Evolutionary conservation across 1,140 invertebrate genomes (phyloP).

Genomic region (Caenorhabditis tropicalis): DNA sequence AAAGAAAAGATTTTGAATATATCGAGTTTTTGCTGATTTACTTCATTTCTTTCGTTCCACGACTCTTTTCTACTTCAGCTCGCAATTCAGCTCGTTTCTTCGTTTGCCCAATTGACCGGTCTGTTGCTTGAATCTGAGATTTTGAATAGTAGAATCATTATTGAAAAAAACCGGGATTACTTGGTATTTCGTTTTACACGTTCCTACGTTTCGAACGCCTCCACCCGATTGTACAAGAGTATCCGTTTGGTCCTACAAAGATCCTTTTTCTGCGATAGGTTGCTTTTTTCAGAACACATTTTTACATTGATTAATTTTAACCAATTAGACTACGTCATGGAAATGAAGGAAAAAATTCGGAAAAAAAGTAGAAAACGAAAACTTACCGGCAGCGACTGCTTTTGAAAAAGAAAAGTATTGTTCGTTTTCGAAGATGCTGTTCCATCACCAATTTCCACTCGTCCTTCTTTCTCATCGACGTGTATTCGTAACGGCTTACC

Average conservation of each 20-base stretch:
- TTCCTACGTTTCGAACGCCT: background rate
- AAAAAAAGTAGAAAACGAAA: background rate
- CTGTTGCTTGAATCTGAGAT: constrained; percentile 60
- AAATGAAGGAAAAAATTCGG: background rate
- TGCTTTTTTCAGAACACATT: too few species aligned
- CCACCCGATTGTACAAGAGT: constrained; percentile 15
- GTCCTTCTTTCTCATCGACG: constrained; percentile 16
- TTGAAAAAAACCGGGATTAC: background rate
- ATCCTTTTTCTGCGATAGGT: too few species aligned
- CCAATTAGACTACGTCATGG: too few species aligned
- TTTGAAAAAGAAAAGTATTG: constrained; percentile 24
- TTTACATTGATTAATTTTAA: too few species aligned
- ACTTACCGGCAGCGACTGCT: background rate
- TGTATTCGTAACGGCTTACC: background rate
- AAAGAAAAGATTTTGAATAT: background rate
- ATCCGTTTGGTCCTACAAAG: constrained; percentile 27
- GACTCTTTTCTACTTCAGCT: constrained; percentile 56
- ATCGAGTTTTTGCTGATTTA: background rate
- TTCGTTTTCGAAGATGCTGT: constrained; percentile 26
- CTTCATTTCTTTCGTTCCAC: constrained; percentile 56
- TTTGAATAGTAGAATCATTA: background rate
- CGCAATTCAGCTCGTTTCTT: constrained; percentile 59
- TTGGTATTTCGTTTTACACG: constrained; percentile 43
- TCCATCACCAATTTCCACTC: constrained; percentile 25
- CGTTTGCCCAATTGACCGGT: constrained; percentile 58